Evolutionary conservation across 2,113 vertebrate genomes (phyloP).

Genomic region (Sialia sialis): DNA sequence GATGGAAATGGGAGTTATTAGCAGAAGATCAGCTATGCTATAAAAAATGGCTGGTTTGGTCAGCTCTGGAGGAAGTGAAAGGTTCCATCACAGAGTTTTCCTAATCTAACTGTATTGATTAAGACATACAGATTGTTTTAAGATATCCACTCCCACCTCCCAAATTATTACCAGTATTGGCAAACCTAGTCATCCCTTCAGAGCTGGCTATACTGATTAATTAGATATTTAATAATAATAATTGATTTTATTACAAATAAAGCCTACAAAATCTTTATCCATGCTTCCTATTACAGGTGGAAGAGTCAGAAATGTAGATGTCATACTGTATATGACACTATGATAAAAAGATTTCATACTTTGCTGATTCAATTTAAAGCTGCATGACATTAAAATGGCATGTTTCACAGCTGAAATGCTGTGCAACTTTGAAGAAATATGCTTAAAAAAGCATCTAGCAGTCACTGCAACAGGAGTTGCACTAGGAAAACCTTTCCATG

Average conservation of each 20-base stretch:
- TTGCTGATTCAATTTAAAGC: neutral
- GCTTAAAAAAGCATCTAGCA: neutral
- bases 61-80: neutral
- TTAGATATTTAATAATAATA: neutral
- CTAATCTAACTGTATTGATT: neutral
- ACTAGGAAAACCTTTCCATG: neutral
- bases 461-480: neutral
- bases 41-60: neutral
- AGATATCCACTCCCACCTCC: neutral
- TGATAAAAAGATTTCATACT: neutral
- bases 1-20: neutral
- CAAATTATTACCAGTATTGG: neutral
- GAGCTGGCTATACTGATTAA: neutral
- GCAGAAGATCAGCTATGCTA: neutral
- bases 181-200: neutral
- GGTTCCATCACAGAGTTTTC: neutral
- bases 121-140: neutral
- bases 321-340: neutral
- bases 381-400: neutral
- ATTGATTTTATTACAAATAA: neutral
- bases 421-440: neutral
- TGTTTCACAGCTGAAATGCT: neutral
- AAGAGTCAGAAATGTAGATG: neutral
- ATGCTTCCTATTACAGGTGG: neutral
- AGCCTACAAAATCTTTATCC: neutral